These are phyloP conservation scores for Brachionus angularis DNA, from an alignment of 1,140 invertebrate genomes.

Conservation along the genomic window DNA sequence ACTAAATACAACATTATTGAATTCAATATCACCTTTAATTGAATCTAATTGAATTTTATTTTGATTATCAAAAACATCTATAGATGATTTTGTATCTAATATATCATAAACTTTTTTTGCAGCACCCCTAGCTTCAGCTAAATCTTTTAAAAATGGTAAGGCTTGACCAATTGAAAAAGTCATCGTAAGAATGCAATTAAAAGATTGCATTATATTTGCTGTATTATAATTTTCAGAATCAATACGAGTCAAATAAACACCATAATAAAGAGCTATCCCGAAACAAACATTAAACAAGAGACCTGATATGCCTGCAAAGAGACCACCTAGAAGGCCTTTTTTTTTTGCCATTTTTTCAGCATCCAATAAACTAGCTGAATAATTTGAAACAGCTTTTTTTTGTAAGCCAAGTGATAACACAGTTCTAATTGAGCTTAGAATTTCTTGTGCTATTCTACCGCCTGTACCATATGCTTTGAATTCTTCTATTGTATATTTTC, in stretches of 20 bases:
- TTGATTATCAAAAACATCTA: slow-evolving; percentile 25
- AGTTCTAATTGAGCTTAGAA: slow-evolving; percentile 25
- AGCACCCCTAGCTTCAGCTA: slow-evolving; percentile 71
- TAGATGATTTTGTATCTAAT: slow-evolving; percentile 61
- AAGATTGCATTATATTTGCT: slow-evolving; percentile 11
- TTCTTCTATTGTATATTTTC: slow-evolving; percentile 40
- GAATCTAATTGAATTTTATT: background rate
- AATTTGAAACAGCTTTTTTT: slow-evolving; percentile 53
- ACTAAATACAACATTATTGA: slow-evolving; percentile 56
- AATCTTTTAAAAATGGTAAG: slow-evolving; percentile 72
- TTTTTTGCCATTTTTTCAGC: slow-evolving; percentile 12
- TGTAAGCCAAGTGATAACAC: slow-evolving; percentile 44
- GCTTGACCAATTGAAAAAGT: slow-evolving; percentile 79
- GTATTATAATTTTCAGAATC: slow-evolving; percentile 47
- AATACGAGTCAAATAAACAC: slow-evolving; percentile 44
- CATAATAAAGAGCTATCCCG: slow-evolving; percentile 8
- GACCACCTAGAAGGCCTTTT: slow-evolving; percentile 17
- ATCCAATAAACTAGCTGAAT: background rate
- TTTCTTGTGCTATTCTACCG: slow-evolving; percentile 33
- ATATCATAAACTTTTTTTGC: slow-evolving; percentile 72
- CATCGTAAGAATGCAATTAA: slow-evolving; percentile 69
- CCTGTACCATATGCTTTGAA: slow-evolving; percentile 35
- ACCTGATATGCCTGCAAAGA: slow-evolving; percentile 18
- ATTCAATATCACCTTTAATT: slow-evolving; percentile 48
- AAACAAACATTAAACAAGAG: slow-evolving; percentile 11